These are phyloP conservation scores for Grammomys surdaster DNA, from an alignment of 2,113 vertebrate genomes.

Conservation along the genomic window DNA sequence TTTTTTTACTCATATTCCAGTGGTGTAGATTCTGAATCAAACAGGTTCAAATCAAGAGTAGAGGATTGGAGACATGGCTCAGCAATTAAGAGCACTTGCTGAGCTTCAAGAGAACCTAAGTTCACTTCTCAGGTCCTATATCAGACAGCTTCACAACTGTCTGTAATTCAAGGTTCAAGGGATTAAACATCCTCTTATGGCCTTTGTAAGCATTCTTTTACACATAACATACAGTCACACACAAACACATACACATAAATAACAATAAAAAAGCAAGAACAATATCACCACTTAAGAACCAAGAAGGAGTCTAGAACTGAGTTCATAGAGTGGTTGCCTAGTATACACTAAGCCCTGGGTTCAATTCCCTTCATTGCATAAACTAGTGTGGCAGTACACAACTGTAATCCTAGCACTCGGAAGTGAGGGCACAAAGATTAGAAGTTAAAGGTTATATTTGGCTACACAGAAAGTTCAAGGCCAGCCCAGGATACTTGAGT, in stretches of 20 bases:
- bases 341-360: neutral
- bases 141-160: neutral
- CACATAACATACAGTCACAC: neutral
- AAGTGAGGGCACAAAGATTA: neutral
- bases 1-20: neutral
- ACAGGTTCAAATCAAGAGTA: neutral
- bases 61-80: neutral
- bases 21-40: constrained; percentile 39
- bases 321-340: neutral
- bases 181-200: neutral
- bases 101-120: neutral
- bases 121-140: neutral
- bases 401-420: neutral
- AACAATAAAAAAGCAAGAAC: neutral
- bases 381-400: neutral
- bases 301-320: neutral
- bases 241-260: neutral
- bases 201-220: neutral
- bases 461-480: neutral
- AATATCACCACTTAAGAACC: constrained; percentile 28
- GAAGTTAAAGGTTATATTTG: neutral
- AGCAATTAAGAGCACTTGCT: neutral
- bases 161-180: neutral
- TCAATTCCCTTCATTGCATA: neutral
- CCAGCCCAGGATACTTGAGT: neutral